These are phyloP conservation scores for Micromussa lordhowensis DNA, from an alignment of 92 coral and sea anemone species.

Conservation along the genomic window DNA sequence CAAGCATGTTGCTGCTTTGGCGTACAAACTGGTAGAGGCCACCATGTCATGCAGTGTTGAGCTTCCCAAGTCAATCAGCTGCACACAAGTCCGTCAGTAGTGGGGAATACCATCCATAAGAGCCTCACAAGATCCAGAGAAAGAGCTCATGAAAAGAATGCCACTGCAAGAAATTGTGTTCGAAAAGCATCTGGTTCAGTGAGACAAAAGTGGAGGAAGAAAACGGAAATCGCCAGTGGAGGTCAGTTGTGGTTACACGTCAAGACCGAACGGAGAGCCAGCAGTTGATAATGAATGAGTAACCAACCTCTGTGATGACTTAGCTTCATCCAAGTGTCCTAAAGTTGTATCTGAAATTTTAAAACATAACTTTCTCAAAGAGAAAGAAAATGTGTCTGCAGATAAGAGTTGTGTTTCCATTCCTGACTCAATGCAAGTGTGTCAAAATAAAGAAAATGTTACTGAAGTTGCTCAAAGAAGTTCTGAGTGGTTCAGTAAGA, in stretches of 20 bases:
- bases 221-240: constrained; percentile 51
- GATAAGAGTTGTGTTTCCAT: neutral
- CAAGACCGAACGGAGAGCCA: constrained; percentile 50
- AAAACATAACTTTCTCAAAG: constrained; percentile 21
- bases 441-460: neutral
- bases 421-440: neutral
- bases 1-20: constrained; percentile 58
- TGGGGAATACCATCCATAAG: constrained; percentile 67
- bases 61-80: constrained; percentile 56
- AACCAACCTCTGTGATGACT: constrained; percentile 26
- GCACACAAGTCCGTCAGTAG: constrained; percentile 57
- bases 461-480: neutral
- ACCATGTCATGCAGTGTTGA: constrained; percentile 47
- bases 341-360: constrained; percentile 33
- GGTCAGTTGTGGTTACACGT: constrained; percentile 27
- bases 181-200: constrained; percentile 40
- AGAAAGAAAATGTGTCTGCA: constrained; percentile 26
- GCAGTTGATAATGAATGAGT: constrained; percentile 32
- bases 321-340: constrained; percentile 39
- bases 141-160: constrained; percentile 56
- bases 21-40: constrained; percentile 45
- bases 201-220: constrained; percentile 48
- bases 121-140: constrained; percentile 67
- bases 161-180: constrained; percentile 50
- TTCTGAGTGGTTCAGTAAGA: constrained; percentile 11